phyloP scores from a whole-genome alignment of 2,888 invertebrate genomes.

The Acanthacorydalis orientalis region DNA sequence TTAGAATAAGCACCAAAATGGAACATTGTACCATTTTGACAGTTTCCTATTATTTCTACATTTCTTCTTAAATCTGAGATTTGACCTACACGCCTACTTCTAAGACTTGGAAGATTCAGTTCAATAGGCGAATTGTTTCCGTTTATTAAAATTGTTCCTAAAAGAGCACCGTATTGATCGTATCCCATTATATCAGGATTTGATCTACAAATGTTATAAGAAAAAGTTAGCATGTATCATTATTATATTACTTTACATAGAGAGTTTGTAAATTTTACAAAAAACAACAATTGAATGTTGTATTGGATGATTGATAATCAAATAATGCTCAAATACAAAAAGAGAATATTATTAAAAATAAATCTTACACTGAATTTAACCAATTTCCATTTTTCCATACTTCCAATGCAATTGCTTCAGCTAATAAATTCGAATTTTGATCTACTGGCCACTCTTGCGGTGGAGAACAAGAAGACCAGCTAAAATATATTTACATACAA shows the following conservation, averaged over 20 bases:
- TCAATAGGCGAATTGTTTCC: slow-evolving; percentile 23
- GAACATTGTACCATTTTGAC: slow-evolving; percentile 38
- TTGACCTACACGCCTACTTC: slow-evolving; percentile 29
- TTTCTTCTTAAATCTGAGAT: slow-evolving; percentile 16
- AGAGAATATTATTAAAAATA: background rate
- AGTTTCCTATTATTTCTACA: slow-evolving; percentile 24
- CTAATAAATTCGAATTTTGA: slow-evolving; percentile 33
- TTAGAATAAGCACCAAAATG: slow-evolving; percentile 34
- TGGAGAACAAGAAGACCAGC: slow-evolving; percentile 35
- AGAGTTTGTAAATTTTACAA: background rate
- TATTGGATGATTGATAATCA: background rate
- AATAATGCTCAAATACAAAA: background rate
- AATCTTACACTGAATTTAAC: slow-evolving; percentile 35
- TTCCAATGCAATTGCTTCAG: slow-evolving; percentile 36
- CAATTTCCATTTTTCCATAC: slow-evolving; percentile 40
- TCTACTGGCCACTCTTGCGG: slow-evolving; percentile 35
- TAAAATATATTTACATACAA: slow-evolving; percentile 17
- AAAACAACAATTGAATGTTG: background rate
- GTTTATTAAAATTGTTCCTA: slow-evolving; percentile 36
- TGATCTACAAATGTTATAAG: background rate
- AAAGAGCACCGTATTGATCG: slow-evolving; percentile 44
- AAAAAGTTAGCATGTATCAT: too few species aligned
- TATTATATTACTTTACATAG: too few species aligned
- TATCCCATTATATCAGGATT: slow-evolving; percentile 26
- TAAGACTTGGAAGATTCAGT: slow-evolving; percentile 34